These are phyloP conservation scores for Heterocephalus glaber DNA, from an alignment of 2,113 vertebrate genomes.

Conservation along the genomic window DNA sequence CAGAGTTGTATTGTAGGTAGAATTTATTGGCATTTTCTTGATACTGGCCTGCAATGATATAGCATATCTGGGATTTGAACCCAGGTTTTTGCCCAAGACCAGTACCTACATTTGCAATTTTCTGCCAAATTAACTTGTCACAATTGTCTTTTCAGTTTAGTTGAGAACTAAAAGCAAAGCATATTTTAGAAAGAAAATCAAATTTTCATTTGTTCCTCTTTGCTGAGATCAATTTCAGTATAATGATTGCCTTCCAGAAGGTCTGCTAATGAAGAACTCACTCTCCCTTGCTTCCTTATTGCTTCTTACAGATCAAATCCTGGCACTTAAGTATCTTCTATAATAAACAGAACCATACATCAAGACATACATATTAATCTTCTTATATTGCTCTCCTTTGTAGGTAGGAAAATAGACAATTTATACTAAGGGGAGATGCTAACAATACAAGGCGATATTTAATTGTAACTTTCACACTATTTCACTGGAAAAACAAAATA, in stretches of 20 bases:
- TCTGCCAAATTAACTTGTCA: not conserved
- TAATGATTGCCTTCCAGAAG: not conserved
- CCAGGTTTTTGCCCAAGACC: not conserved
- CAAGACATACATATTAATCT: constrained; percentile 49
- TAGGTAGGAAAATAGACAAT: not conserved
- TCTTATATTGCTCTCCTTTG: not conserved
- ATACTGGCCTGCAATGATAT: not conserved
- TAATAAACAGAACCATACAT: not conserved
- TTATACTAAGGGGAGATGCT: not conserved
- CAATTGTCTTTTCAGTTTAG: constrained; percentile 17
- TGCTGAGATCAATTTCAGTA: not conserved
- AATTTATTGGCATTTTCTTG: not conserved
- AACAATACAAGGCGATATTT: constrained; percentile 2
- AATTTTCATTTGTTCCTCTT: not conserved
- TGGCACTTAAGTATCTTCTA: not conserved
- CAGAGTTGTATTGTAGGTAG: not conserved
- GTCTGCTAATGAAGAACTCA: not conserved
- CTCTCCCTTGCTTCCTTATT: not conserved
- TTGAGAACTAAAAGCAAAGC: constrained; percentile 1
- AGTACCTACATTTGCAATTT: not conserved
- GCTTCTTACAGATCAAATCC: not conserved
- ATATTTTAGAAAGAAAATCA: not conserved
- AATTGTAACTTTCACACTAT: not conserved
- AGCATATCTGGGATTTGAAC: not conserved
- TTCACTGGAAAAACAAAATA: constrained; percentile 31